Conservation (phyloP, 2,797 vertebrate genomes). For the Nannoperca australis region DNA sequence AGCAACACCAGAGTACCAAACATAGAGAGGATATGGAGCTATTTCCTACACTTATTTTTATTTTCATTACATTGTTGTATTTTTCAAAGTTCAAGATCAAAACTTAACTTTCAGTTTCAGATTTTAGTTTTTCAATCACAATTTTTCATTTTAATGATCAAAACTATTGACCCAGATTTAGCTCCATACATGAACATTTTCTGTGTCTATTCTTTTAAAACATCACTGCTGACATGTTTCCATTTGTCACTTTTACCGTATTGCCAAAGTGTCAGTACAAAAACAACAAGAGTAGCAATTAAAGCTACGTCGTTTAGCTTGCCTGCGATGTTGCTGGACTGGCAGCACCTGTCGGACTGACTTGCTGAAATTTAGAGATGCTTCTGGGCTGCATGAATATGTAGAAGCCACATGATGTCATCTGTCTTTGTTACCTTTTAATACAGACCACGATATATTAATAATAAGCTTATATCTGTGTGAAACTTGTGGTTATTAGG, state of each 20-base stretch:
- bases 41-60: too few species aligned
- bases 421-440: conserved; percentile 14
- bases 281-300: not conserved
- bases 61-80: too few species aligned
- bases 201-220: not conserved
- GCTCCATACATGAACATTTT: not conserved
- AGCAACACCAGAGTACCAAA: not conserved
- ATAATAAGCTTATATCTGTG: conserved; percentile 23
- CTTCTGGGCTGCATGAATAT: conserved; percentile 1
- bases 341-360: not conserved
- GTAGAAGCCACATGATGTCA: conserved; percentile 3
- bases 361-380: not conserved
- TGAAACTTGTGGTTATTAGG: conserved; percentile 6
- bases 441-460: not conserved
- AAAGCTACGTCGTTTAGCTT: not conserved
- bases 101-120: too few species aligned
- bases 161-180: too few species aligned
- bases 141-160: too few species aligned
- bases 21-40: not conserved
- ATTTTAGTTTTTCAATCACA: too few species aligned
- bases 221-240: not conserved
- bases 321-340: not conserved
- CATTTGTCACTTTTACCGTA: not conserved
- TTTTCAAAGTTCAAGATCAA: too few species aligned
- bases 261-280: not conserved